Evolutionary conservation across 2,797 vertebrate species (phyloP).

Genomic region (Cuniculus paca): DNA sequence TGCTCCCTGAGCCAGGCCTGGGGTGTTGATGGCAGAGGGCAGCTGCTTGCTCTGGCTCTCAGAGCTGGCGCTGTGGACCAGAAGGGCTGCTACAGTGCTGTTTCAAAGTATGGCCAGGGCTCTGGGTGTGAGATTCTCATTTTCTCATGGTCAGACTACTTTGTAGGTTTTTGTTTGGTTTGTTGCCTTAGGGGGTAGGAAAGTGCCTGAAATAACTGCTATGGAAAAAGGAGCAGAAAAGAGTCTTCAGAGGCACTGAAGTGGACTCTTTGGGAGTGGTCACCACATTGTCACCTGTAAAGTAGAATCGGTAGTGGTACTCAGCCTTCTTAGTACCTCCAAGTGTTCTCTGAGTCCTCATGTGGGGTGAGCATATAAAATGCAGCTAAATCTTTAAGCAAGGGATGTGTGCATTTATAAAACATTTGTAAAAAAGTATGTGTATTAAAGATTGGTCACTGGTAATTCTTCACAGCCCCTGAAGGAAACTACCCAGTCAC

Average conservation of each 20-base stretch:
- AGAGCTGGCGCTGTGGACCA: background rate
- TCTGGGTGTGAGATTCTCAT: background rate
- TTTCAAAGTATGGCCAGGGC: background rate
- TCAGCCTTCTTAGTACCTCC: background rate
- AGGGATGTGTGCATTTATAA: background rate
- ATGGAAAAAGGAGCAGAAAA: background rate
- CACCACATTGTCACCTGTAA: background rate
- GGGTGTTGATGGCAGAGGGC: background rate
- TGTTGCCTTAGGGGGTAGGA: background rate
- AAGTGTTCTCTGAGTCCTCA: background rate
- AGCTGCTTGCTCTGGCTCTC: background rate
- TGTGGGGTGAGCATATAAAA: constrained; percentile 7
- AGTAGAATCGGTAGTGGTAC: background rate
- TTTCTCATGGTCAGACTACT: background rate
- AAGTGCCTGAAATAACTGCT: constrained; percentile 6
- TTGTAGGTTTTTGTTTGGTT: background rate
- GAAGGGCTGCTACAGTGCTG: background rate
- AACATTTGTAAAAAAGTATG: background rate
- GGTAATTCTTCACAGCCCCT: background rate
- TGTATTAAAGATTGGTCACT: background rate
- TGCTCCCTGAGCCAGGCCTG: background rate
- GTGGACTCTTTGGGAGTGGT: background rate
- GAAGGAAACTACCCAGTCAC: background rate
- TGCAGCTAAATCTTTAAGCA: background rate
- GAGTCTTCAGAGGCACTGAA: background rate